phyloP scores from a whole-genome alignment of 37 sponge, comb jelly and placozoan genomes.

The Petrosia ficiformis region DNA sequence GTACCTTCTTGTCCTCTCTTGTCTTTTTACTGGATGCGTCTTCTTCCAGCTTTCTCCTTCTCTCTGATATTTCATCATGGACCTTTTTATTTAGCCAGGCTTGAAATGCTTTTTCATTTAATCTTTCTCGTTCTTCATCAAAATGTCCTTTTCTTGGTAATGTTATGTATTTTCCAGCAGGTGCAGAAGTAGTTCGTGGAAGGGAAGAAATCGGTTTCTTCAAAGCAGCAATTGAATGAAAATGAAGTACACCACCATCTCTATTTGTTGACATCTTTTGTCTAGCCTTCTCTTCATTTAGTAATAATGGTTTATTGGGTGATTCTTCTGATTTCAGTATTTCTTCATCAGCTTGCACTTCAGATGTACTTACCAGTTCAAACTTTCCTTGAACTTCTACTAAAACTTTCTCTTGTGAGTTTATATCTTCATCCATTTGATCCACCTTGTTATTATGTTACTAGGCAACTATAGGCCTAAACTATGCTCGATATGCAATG shows the following conservation, averaged over 20 bases:
- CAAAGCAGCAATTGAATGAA: not conserved
- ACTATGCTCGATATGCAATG: not conserved
- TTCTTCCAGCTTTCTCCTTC: not conserved
- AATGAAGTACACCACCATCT: not conserved
- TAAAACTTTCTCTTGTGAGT: conserved; percentile 37
- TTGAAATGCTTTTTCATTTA: conserved; percentile 49
- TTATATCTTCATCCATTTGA: not conserved
- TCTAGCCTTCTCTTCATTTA: not conserved
- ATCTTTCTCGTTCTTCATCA: not conserved
- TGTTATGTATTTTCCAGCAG: not conserved
- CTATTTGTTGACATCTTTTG: not conserved
- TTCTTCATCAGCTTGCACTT: conserved; percentile 23
- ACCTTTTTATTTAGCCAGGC: conserved; percentile 51
- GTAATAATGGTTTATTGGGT: not conserved
- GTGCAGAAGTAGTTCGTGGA: not conserved
- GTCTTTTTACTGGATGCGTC: not conserved
- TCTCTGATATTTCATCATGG: conserved; percentile 12
- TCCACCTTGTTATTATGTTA: not conserved
- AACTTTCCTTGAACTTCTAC: conserved; percentile 69
- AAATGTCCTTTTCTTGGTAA: no score
- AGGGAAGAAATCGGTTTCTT: not conserved
- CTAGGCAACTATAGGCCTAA: not conserved
- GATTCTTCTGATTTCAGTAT: not conserved
- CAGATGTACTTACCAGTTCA: conserved; percentile 47
- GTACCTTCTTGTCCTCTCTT: conserved; percentile 24